These are phyloP conservation scores for Gadus chalcogrammus DNA, from an alignment of 2,113 vertebrate species.

Conservation along the genomic window DNA sequence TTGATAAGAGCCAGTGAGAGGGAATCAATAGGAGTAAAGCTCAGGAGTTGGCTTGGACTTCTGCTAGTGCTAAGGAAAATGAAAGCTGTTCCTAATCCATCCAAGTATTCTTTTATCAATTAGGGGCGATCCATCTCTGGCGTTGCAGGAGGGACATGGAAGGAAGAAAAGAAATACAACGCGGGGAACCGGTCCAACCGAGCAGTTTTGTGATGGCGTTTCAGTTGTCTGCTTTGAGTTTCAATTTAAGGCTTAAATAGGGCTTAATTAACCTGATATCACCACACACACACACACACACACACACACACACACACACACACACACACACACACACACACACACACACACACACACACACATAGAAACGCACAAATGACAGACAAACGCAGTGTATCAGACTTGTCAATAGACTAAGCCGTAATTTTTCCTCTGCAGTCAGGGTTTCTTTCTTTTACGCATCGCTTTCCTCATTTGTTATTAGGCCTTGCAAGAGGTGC, in stretches of 20 bases:
- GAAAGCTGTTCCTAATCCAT: conserved; percentile 58
- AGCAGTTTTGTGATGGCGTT: conserved; percentile 19
- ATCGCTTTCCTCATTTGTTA: too few relatives aligned
- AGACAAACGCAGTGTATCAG: not conserved
- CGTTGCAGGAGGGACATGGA: conserved; percentile 10
- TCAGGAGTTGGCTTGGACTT: conserved; percentile 47
- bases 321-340: not conserved
- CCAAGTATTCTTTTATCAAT: conserved; percentile 44
- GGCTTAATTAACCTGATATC: not conserved
- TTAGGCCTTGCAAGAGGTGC: too few relatives aligned
- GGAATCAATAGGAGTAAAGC: conserved; percentile 62
- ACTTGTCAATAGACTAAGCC: not conserved
- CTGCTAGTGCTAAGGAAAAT: conserved; percentile 58
- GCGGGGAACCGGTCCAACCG: conserved; percentile 6
- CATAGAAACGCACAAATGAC: not conserved
- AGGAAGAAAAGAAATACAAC: conserved; percentile 31
- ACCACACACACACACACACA: not conserved
- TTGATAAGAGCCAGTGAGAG: conserved; percentile 68
- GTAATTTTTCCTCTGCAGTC: too few relatives aligned
- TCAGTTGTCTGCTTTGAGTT: conserved; percentile 19
- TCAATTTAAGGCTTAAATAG: not conserved
- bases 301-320: conserved; percentile 3
- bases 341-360: conserved; percentile 6
- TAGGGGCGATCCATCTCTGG: conserved; percentile 45
- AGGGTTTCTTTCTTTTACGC: too few relatives aligned